phyloP scores from a whole-genome alignment of 2,888 invertebrate genomes.

The Acanthopleura granulata region DNA sequence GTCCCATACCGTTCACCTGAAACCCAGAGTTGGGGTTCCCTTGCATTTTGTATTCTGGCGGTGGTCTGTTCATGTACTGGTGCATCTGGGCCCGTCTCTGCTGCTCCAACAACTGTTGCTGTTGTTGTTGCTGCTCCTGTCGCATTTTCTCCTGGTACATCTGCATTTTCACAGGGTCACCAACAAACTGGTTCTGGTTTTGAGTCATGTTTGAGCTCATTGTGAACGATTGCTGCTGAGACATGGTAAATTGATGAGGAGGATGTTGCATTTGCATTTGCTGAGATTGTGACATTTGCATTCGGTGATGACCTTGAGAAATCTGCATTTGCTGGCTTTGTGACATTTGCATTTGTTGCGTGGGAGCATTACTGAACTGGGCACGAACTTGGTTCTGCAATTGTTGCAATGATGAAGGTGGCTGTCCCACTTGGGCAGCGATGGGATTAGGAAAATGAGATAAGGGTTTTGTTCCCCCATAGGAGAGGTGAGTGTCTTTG shows the following conservation, averaged over 20 bases:
- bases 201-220: slow-evolving; percentile 29
- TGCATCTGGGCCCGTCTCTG: slow-evolving; percentile 61
- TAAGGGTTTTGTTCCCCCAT: slow-evolving; percentile 62
- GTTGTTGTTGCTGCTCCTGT: slow-evolving; percentile 34
- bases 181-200: slow-evolving; percentile 43
- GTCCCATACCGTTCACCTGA: slow-evolving; percentile 36
- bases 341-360: slow-evolving; percentile 80
- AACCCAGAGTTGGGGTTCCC: slow-evolving; percentile 26
- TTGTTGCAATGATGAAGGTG: slow-evolving; percentile 58
- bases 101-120: slow-evolving; percentile 32
- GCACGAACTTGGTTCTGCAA: slow-evolving; percentile 63
- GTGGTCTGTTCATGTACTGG: slow-evolving; percentile 76
- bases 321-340: slow-evolving; percentile 81
- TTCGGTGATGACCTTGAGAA: slow-evolving; percentile 53
- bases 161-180: slow-evolving; percentile 41
- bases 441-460: slow-evolving; percentile 62
- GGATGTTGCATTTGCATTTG: slow-evolving; percentile 74
- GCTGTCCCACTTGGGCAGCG: slow-evolving; percentile 32
- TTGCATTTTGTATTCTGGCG: slow-evolving; percentile 83
- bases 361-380: slow-evolving; percentile 88
- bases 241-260: slow-evolving; percentile 52
- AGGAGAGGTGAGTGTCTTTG: slow-evolving; percentile 38
- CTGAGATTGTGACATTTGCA: slow-evolving; percentile 62
- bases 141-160: slow-evolving; percentile 46
- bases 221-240: slow-evolving; percentile 58